Evolutionary conservation across 2,113 vertebrate genomes (phyloP).

Genomic region (Isichthys henryi): DNA sequence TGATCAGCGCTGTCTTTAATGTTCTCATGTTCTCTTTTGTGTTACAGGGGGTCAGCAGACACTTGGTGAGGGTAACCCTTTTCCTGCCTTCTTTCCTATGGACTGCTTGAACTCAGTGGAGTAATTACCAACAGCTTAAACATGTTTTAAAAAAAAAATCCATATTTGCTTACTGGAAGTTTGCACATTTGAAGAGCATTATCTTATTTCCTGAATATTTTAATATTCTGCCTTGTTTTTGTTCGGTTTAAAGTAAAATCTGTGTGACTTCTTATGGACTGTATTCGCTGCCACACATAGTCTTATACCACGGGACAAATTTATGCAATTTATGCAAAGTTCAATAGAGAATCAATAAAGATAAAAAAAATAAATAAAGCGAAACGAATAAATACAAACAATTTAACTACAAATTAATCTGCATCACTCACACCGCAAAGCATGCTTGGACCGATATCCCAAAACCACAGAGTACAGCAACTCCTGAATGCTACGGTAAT

Average conservation of each 20-base stretch:
- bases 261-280: background rate
- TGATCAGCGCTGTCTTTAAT: slow-evolving; percentile 34
- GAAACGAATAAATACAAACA: background rate
- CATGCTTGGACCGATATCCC: background rate
- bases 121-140: background rate
- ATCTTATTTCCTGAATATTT: background rate
- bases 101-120: background rate
- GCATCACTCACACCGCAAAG: background rate
- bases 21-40: background rate
- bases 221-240: background rate
- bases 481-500: background rate
- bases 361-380: background rate
- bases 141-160: background rate
- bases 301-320: background rate
- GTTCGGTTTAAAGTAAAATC: background rate
- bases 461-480: background rate
- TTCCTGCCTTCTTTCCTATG: background rate
- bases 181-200: background rate
- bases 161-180: background rate
- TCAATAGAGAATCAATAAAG: background rate
- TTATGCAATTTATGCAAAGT: background rate
- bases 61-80: slow-evolving; percentile 34
- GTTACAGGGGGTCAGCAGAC: slow-evolving; percentile 29
- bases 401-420: background rate
- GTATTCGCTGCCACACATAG: background rate